Evolutionary conservation across 2,113 vertebrate genomes (phyloP).

Genomic region (Calypte anna): DNA sequence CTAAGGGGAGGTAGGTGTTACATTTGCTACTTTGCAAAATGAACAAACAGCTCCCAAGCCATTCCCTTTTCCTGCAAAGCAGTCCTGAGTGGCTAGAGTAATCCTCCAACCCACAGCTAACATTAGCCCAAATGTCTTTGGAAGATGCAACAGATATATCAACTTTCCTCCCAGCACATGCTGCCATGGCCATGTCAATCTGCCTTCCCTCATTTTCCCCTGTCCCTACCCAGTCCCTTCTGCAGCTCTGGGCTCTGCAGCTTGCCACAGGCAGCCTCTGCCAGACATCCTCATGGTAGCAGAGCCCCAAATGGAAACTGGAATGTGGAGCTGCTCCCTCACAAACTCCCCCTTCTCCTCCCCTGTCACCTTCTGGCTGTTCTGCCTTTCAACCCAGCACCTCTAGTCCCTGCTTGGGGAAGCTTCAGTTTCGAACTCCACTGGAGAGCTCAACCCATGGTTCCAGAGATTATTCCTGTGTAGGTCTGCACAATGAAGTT

Average conservation of each 20-base stretch:
- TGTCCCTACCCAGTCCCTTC: background rate
- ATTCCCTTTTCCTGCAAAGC: background rate
- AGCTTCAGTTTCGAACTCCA: background rate
- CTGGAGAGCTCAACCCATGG: background rate
- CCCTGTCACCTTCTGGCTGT: slow-evolving; percentile 17
- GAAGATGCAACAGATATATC: background rate
- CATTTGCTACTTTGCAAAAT: background rate
- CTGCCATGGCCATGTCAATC: background rate
- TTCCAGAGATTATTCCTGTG: background rate
- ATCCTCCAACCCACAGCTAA: background rate
- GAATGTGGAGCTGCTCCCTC: background rate
- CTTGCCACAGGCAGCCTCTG: background rate
- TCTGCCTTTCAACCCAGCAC: slow-evolving; percentile 21
- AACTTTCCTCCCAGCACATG: background rate
- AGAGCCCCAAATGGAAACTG: background rate
- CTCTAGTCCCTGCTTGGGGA: slow-evolving; percentile 1
- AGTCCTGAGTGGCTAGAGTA: background rate
- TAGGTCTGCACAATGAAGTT: background rate
- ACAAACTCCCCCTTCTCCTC: background rate
- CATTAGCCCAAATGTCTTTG: background rate
- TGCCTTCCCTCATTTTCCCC: background rate
- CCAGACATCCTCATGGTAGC: background rate
- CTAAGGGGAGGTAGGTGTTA: background rate
- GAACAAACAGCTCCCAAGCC: background rate
- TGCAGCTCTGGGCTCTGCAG: background rate